These are phyloP conservation scores for Volucella inanis DNA, from an alignment of 2,888 invertebrate species.

Conservation along the genomic window DNA sequence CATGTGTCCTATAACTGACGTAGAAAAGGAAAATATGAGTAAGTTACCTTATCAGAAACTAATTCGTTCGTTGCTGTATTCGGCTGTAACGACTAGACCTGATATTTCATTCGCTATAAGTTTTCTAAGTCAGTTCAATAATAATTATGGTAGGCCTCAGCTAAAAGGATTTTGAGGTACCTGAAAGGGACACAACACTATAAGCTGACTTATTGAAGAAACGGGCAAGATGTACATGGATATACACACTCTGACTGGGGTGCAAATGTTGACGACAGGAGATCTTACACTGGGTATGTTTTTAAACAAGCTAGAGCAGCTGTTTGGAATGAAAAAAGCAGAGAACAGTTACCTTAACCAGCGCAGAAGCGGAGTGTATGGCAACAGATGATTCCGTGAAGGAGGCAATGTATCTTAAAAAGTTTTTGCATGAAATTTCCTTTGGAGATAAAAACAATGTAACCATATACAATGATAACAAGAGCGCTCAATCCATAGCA, in stretches of 20 bases:
- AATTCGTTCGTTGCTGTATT: conserved; percentile 34
- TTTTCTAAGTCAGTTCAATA: conserved; percentile 31
- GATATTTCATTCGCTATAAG: conserved; percentile 31
- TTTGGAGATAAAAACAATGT: conserved; percentile 18
- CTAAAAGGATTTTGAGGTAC: conserved; percentile 11
- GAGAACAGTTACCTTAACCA: conserved; percentile 13
- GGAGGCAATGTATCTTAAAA: conserved; percentile 26
- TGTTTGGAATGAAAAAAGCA: not conserved
- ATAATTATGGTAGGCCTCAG: conserved; percentile 3
- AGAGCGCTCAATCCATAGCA: conserved; percentile 13
- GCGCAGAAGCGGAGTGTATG: conserved; percentile 16
- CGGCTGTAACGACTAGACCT: conserved; percentile 35
- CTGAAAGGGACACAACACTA: conserved; percentile 22
- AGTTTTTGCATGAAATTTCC: conserved; percentile 10
- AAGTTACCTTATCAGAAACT: conserved; percentile 23
- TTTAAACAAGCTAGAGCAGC: conserved; percentile 11
- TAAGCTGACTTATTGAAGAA: conserved; percentile 4
- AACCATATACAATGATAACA: conserved; percentile 29
- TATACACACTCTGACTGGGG: conserved; percentile 11
- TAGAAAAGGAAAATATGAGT: conserved; percentile 1
- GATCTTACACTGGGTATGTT: conserved; percentile 17
- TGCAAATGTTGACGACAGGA: conserved; percentile 14
- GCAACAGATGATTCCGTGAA: conserved; percentile 17
- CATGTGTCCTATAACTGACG: not conserved
- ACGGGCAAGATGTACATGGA: conserved; percentile 7